Conservation (phyloP, 2,113 vertebrate species). For the Stigmatopora argus region DNA sequence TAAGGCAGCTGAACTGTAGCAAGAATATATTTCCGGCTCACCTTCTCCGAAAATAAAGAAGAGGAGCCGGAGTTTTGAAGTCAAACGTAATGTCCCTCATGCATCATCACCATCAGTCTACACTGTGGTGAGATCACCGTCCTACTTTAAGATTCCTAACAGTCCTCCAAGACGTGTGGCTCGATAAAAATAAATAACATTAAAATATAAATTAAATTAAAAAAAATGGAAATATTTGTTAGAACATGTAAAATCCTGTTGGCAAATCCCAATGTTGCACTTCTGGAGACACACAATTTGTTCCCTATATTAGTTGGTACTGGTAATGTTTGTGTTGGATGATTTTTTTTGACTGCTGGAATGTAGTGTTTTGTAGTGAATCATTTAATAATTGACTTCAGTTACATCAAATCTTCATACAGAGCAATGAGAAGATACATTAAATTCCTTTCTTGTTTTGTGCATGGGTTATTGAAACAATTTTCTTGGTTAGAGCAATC, state of each 20-base stretch:
- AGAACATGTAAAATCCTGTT: conserved; percentile 29
- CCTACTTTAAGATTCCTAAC: conserved; percentile 54
- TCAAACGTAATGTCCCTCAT: conserved; percentile 61
- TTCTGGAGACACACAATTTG: conserved; percentile 18
- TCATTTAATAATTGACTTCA: conserved; percentile 29
- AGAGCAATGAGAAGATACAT: conserved; percentile 19
- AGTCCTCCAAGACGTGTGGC: conserved; percentile 52
- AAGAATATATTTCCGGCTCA: conserved; percentile 3
- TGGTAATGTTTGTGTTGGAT: conserved; percentile 29
- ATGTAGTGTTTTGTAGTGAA: conserved; percentile 8
- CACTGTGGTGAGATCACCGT: conserved; percentile 55
- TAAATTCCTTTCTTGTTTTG: conserved; percentile 9
- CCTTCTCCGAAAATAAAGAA: conserved; percentile 49
- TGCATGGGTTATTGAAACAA: neutral
- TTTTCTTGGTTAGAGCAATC: neutral
- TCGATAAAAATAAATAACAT: conserved; percentile 39
- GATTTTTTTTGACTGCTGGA: conserved; percentile 9
- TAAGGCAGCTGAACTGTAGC: neutral
- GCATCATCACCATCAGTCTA: conserved; percentile 60
- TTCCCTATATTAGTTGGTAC: conserved; percentile 17
- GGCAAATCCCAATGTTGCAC: conserved; percentile 30
- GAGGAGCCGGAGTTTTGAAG: conserved; percentile 54
- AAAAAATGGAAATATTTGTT: conserved; percentile 40
- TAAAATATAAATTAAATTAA: conserved; percentile 28
- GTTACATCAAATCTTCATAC: conserved; percentile 34